Base-by-base conservation (phyloP, 1,140 invertebrate species). In the Chironomus tepperi region DNA sequence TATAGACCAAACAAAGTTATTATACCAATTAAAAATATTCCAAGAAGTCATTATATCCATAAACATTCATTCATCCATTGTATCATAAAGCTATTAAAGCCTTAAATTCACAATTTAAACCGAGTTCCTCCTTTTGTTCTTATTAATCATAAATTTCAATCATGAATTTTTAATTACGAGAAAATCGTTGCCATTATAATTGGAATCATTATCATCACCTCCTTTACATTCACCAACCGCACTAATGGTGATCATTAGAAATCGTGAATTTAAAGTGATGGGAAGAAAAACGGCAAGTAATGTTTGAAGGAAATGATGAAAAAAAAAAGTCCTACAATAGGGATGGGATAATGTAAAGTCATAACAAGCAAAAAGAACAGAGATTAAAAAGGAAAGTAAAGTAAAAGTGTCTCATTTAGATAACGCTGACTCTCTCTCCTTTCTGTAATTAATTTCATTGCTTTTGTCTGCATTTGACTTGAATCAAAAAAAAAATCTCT, bases 381-480 rank as follows among this genome's bases (percentile, higher is more conserved):
- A 47, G 43, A 15, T 34, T 34, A 34, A 34, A 47, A 15, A n/a
- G 12, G 47, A 57, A 57, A n/a, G 47, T n/a, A n/a, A n/a, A 57
- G 47, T 34, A 57, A 57, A 57, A 57, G 47, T 57, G 47, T 57
- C 47, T 57, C 47, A 57, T 57, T 57, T 57, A 57, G 47, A 57
- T 57, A 57, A 57, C 47, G 47, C 47, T 57, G 47, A 57, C 47
- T 57, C 10, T 57, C n/a, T 57, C n/a, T 57, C n/a, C 47, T 57
- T 47, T 47, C n/a, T 57, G 47, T 57, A 57, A 57, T 57, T 57
- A 57, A 57, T 57, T 57, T 57, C 47, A 57, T 57, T 57, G 47
- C 47, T 57, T 57, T 57, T 57, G 47, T 57, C 47, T 57, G 47
- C 47, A 57, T 57, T 57, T 57, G 47, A 57, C 47, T 57, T 57